Evolutionary conservation across 2,888 invertebrate species (phyloP), one percentile per base, ranked within the genome.

Genomic region (Acleris sparsana): DNA sequence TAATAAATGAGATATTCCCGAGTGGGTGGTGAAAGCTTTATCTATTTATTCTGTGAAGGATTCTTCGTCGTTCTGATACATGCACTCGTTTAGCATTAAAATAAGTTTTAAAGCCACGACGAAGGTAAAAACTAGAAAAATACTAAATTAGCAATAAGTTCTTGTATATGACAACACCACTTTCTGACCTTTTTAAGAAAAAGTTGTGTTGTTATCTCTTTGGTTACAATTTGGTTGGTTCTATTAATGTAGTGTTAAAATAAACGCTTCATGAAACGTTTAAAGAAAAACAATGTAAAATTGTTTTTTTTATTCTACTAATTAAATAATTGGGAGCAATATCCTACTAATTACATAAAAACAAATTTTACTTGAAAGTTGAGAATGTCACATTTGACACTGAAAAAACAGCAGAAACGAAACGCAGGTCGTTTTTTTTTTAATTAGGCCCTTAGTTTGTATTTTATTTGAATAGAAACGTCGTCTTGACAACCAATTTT

Each of bases 401-500:
- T 18, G 22, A n/a, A n/a, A 11, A 13, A 1, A 25, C 13, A 61
- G 55, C 60, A 65, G 51, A n/a, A 51, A 51, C 65, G 16, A 61
- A 65, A 65, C 65, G 65, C 60, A 16, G 20, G 3, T 44, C 17
- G 53, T 56, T 60, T 65, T 65, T 58, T 64, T 65, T 61, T 65
- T n/a, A 22, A 60, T 51, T 39, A 13, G 22, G 55, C 44, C 51
- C 51, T 60, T 62, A 43, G 83, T 83, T 86, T 83, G 82, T 86
- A 78, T 85, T 81, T 85, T 86, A 85, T 87, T 86, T 87, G 85
- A 85, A 84, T 75, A 73, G 75, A 86, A 84, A 89, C 87, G 89
- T 90, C 87, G 89, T 80, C 91, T 87, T 89, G 91, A 87, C 91
- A 89, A 92, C 92, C 66, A 66, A 66, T 57, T 83, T 85, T 85